These are phyloP conservation scores for Sitobion miscanthi DNA, from an alignment of 1,140 invertebrate genomes.

Conservation along the genomic window DNA sequence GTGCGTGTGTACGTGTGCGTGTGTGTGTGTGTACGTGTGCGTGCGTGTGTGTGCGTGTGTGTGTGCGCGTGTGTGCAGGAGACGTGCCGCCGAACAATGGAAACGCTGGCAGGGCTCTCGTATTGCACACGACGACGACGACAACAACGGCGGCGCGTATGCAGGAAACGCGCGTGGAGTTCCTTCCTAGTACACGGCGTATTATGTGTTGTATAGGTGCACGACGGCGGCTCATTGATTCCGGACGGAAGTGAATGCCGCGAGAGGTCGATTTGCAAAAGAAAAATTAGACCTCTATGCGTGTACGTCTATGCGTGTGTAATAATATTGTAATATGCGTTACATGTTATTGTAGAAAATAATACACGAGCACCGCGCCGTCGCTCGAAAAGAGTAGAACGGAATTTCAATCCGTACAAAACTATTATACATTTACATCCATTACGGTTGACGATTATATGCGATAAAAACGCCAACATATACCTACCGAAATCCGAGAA, in stretches of 20 bases:
- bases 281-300: neutral
- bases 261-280: neutral
- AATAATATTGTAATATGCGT: neutral
- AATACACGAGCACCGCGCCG: too few relatives aligned
- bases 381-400: too few relatives aligned
- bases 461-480: too few relatives aligned
- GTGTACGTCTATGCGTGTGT: neutral
- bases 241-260: slow-evolving; percentile 48
- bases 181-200: neutral
- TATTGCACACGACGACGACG: slow-evolving; percentile 38
- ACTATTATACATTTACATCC: too few relatives aligned
- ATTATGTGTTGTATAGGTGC: neutral
- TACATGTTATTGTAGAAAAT: too few relatives aligned
- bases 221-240: slow-evolving; percentile 27
- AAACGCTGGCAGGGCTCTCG: slow-evolving; percentile 34
- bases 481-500: too few relatives aligned
- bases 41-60: neutral
- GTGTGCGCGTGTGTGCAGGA: neutral
- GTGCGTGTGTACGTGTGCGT: neutral
- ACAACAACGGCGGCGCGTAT: neutral
- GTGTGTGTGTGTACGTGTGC: neutral
- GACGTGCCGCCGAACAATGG: slow-evolving; percentile 55
- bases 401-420: too few relatives aligned
- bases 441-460: too few relatives aligned
- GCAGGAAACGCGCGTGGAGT: slow-evolving; percentile 41